Base-by-base conservation (phyloP, 2,888 invertebrate species). In the Drosophila limbata region DNA sequence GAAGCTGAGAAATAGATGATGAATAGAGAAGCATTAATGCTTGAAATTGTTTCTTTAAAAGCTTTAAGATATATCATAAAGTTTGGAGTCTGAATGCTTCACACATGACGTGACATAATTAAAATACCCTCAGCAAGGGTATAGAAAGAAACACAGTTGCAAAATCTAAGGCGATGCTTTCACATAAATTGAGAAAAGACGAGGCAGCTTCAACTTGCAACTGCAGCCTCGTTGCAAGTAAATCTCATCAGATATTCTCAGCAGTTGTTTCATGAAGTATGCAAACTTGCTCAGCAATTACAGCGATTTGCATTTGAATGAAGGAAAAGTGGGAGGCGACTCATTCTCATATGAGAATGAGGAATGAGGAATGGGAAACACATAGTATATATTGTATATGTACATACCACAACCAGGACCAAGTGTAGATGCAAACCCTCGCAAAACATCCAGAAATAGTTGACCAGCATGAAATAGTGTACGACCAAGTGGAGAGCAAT, bases 371-470 rank as follows among this genome's bases (percentile, higher is more conserved):
- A n/a, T n/a, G n/a, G n/a, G n/a, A 21, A 2, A 8, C 28, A 25
- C 8, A 8, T 28, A 8, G 6, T 8, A 28, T 28, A 33, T 25
- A 3, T 3, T 33, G 48, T 8, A 13, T 25, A 31, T 33, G 15
- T 21, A 92, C 93, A 93, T 91, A 94, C 96, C 83, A 96, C 94
- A 10, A 96, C 96, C 1, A 97, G 93, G 0, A 96, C 94, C 17
- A 96, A 94, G 91, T 96, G 96, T 9, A 97, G 93, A 88, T 96
- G 95, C 1, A 96, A 92, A 0, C 96, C 96, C 90, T 96, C 96
- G 88, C 95, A 95, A 90, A 97, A 96, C 96, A 96, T 96, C 97
- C 97, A 97, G 90, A 96, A 94, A 92, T 96, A 96, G 91, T 96
- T 96, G 48, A 95, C 95, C 50, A 96, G 93, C 94, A 96, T 95